phyloP scores from a whole-genome alignment of 2,888 invertebrate species.

The Selenia dentaria region DNA sequence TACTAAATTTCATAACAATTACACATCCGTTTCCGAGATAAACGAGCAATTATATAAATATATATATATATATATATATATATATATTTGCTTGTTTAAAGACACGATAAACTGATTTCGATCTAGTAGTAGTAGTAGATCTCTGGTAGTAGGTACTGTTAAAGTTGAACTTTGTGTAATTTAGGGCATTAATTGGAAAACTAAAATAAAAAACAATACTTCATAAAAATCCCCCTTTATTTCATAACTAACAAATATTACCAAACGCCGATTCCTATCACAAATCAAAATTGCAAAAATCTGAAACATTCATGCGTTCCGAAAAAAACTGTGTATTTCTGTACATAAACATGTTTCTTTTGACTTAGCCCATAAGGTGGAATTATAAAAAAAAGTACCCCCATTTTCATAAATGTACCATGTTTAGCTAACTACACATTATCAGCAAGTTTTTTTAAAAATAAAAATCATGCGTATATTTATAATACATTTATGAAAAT shows the following conservation, averaged over 20 bases:
- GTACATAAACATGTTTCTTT: constrained; percentile 11
- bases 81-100: no score
- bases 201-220: constrained; percentile 7
- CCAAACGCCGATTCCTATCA: constrained; percentile 28
- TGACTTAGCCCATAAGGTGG: constrained; percentile 21
- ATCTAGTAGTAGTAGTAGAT: no score
- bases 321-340: neutral
- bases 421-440: constrained; percentile 3
- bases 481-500: constrained; percentile 8
- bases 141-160: no score
- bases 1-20: no score
- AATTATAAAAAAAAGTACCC: constrained; percentile 18
- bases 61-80: no score
- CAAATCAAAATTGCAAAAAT: constrained; percentile 18
- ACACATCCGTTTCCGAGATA: no score
- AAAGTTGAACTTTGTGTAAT: no score
- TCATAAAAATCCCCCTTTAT: constrained; percentile 59
- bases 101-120: no score
- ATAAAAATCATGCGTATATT: neutral
- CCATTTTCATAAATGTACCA: constrained; percentile 19
- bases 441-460: neutral
- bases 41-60: no score
- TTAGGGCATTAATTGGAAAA: no score
- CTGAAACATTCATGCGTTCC: constrained; percentile 1
- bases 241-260: constrained; percentile 48